phyloP scores from a whole-genome alignment of 35 echinoderm and acorn worm species.

The Lytechinus pictus region DNA sequence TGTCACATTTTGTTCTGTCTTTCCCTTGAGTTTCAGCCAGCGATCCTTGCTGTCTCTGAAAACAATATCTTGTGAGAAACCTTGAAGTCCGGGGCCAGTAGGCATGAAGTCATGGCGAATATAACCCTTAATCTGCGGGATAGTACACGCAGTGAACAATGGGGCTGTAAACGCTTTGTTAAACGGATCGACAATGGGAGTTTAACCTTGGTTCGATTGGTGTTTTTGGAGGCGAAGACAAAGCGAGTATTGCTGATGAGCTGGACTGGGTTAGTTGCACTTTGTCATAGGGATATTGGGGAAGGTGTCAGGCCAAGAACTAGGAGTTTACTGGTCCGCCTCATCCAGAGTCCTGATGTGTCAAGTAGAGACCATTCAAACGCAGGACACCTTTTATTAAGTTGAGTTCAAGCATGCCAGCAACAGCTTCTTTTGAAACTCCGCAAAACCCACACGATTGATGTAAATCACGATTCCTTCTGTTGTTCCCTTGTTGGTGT shows the following conservation, averaged over 20 bases:
- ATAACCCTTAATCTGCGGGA: slow-evolving; percentile 24
- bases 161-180: slow-evolving; percentile 34
- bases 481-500: not conserved
- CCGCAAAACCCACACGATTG: slow-evolving; percentile 41
- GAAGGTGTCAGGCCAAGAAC: not conserved
- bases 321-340: not conserved
- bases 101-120: slow-evolving; percentile 39
- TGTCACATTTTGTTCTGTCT: not conserved
- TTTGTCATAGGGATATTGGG: not conserved
- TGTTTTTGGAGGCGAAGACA: not conserved
- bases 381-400: slow-evolving; percentile 6
- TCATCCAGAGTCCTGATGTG: not conserved
- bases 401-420: slow-evolving; percentile 28
- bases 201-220: slow-evolving; percentile 23
- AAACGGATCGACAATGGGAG: slow-evolving; percentile 7
- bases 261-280: not conserved
- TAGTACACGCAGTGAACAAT: slow-evolving; percentile 22
- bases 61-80: not conserved
- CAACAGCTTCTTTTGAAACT: slow-evolving; percentile 23
- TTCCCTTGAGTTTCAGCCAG: not conserved
- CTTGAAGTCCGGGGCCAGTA: not conserved
- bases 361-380: slow-evolving; percentile 24
- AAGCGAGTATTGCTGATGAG: slow-evolving; percentile 23
- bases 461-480: slow-evolving; percentile 21
- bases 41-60: not conserved